Evolutionary conservation across 2,797 vertebrate species (phyloP), one percentile per base, ranked within the genome.

Genomic region (Enteromius radiatus): DNA sequence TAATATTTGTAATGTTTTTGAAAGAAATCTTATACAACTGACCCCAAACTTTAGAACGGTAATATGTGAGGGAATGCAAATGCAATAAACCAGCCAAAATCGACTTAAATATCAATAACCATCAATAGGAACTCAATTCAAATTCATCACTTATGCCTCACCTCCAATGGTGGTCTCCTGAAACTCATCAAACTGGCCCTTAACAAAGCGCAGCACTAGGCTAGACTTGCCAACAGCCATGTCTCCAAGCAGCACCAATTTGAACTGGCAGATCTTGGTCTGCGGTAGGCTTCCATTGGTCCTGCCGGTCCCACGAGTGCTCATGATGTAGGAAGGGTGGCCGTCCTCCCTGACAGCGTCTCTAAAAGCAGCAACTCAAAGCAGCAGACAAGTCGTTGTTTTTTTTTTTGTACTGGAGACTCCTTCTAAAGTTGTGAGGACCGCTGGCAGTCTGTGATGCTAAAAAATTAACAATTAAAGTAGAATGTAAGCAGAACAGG

Each of bases 241-340:
- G 91, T 96, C 95, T 1, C 96, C 96, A 75, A 96, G 92, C 83
- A 96, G 86, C 87, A 96, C 96, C 89, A 96, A 86, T 82, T 96
- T 96, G 87, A 96, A 96, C 91, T 96, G 96, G 90, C 95, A 96
- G 88, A 96, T 96, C 92, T 96, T 96, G 87, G 95, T 96, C 87
- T 95, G 95, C 0, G 93, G 92, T 10, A 95, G 88, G 43, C 88
- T 89, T 88, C 95, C 94, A 61, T 95, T 96, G 89, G 94, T 89
- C 93, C 93, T 88, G 84, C 91, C 89, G 84, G 92, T 92, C 87
- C 93, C 94, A 91, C 95, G 94, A 89, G 92, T 92, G 90, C 89
- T 94, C 94, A 94, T 94, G 45, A 76, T 84, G 91, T 86, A 90
- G 88, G 73, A 82, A 69, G 87, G 83, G 76, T 85, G 87, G 85